Evolutionary conservation across 2,888 invertebrate species (phyloP), one percentile per base, ranked within the genome.

Genomic region (Thalpophila matura): DNA sequence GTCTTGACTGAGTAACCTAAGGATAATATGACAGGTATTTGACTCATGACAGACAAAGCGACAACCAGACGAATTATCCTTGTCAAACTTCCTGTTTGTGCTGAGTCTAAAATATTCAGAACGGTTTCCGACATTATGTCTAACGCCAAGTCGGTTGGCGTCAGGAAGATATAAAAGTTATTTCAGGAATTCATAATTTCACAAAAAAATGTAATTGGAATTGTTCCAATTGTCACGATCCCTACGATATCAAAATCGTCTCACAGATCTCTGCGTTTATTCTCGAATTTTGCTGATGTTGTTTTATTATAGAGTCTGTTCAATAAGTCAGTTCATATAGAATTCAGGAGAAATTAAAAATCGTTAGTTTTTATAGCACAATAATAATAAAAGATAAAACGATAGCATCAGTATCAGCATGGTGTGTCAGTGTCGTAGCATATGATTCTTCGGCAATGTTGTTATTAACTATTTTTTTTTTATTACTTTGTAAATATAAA

Each of bases 201-300:
- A n/a, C 35, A 20, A 31, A 67, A 47, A 26, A 53, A 50, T 14
- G 31, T 42, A 35, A 54, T 69, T 69, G 69, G 69, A 69, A 40
- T 66, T 46, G 47, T 53, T 73, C 69, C 69, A 69, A 69, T 73
- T 54, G 49, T 58, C 43, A 42, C 38, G 35, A 69, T 59, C 47
- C 33, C 53, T 53, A 31, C 54, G 69, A 69, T 69, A 73, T 73
- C 46, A 73, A 73, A 69, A 49, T 40, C 33, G 38, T 63, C 43
- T 58, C 24, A 38, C 37, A 72, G 53, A 57, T 50, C 37, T 50
- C 26, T 24, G 22, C 24, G 31, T 73, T 59, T 69, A 69, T 69
- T 69, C 66, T 69, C 22, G 51, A 42, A 40, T 53, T 46, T 57
- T 26, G 33, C 59, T 49, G 38, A 53, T 49, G 67, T 40, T 38